A percentile compares a stretch with the other conserved stretches of the same genome.
phyloP scores from a whole-genome alignment of 2,113 vertebrate genomes.

The Mobula birostris region DNA sequence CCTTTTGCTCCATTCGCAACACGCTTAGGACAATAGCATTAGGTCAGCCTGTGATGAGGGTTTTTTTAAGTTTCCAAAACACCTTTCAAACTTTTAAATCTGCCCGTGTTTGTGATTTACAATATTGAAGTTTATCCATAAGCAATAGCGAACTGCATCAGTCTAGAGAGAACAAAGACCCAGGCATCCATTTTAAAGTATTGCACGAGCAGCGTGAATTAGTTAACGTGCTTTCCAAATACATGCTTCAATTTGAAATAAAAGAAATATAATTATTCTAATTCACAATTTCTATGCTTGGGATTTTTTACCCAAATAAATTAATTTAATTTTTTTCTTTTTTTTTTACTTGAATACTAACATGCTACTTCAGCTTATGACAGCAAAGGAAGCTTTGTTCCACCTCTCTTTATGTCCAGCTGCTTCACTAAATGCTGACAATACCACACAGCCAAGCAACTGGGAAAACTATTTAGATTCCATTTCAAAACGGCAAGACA shows the following conservation, averaged over 20 bases:
- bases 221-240: slow-evolving; percentile 22
- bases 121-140: not conserved
- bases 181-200: slow-evolving; percentile 27
- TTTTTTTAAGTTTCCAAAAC: not conserved
- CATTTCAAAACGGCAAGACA: slow-evolving; percentile 13
- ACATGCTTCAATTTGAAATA: slow-evolving; percentile 2
- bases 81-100: not conserved
- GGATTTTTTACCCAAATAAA: not conserved
- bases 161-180: slow-evolving; percentile 4
- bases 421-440: slow-evolving; percentile 5
- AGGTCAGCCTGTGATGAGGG: not conserved
- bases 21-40: not conserved
- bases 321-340: not conserved
- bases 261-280: not conserved
- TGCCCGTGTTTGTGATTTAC: not conserved
- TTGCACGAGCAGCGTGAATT: not conserved
- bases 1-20: not conserved
- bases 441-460: not conserved
- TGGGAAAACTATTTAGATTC: slow-evolving; percentile 26
- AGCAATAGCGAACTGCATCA: not conserved
- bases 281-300: not conserved
- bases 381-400: slow-evolving; percentile 18
- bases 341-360: not conserved
- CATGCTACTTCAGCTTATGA: slow-evolving; percentile 24
- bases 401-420: not conserved